Percentiles rank a stretch among this genome's conserved stretches.
These are phyloP conservation scores for Scrobipalpa atriplicella DNA, from an alignment of 2,888 invertebrate species.

Conservation along the genomic window DNA sequence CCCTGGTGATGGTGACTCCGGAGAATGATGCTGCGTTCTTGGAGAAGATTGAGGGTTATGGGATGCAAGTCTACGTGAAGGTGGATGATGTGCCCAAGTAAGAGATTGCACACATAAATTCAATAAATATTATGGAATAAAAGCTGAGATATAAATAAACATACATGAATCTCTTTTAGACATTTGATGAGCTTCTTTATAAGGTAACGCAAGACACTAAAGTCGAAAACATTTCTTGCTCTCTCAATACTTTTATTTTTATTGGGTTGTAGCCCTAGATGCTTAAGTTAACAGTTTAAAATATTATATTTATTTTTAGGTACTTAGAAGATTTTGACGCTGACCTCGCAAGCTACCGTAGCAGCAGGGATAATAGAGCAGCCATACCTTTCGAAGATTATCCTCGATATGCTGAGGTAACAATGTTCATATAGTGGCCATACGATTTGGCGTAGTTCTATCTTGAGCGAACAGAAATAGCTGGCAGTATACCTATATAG, in stretches of 20 bases:
- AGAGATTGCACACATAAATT: too few relatives aligned
- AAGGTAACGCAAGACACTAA: too few relatives aligned
- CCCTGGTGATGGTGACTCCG: slow-evolving; percentile 45
- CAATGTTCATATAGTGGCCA: neutral
- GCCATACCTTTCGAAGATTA: slow-evolving; percentile 81
- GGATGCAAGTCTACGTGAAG: slow-evolving; percentile 41
- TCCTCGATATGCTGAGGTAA: slow-evolving; percentile 78
- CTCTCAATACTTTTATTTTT: too few relatives aligned
- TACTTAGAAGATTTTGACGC: slow-evolving; percentile 43
- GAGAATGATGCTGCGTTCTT: slow-evolving; percentile 38
- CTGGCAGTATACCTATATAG: too few relatives aligned
- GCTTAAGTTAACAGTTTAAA: neutral
- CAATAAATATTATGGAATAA: too few relatives aligned
- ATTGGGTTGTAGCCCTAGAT: too few relatives aligned
- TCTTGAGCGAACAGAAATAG: too few relatives aligned
- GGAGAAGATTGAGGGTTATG: slow-evolving; percentile 36
- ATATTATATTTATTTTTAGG: slow-evolving; percentile 35
- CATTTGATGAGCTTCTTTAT: too few relatives aligned
- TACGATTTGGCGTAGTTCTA: too few relatives aligned
- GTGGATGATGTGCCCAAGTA: slow-evolving; percentile 44
- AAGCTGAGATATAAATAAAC: too few relatives aligned
- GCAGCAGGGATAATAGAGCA: slow-evolving; percentile 35
- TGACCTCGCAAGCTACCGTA: slow-evolving; percentile 38
- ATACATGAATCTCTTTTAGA: too few relatives aligned
- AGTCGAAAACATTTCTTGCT: too few relatives aligned